Base-by-base conservation (phyloP, 1,140 invertebrate genomes). In the Cyphomyrmex costatus region DNA sequence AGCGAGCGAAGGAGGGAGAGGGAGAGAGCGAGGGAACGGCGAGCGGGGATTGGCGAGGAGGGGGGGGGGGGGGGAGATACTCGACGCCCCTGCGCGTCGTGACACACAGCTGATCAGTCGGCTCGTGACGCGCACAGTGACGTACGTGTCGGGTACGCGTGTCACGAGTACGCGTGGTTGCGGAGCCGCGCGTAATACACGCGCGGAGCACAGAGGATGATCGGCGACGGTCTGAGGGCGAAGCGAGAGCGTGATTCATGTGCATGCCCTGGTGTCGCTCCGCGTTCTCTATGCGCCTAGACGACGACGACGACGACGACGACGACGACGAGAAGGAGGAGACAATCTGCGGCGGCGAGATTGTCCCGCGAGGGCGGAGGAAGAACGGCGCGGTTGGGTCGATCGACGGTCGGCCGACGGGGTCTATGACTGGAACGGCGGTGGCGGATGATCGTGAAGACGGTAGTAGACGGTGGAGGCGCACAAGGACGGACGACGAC, bases 51-150 rank as follows among this genome's bases (percentile, higher is more conserved):
- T 12, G 51, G 33, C 14, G 12, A 71, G 49, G 14, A 70, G 21
- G 14, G 30, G 21, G n/a, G 12, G 33, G 6, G 16, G n/a, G 2
- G 74, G 61, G 78, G 56, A 61, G 86, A 46, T 51, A 21, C 53
- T 51, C 4, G 71, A 80, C 85, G 76, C 66, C 84, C 60, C 88
- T 90, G 88, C 65, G 68, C 74, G 24, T 51, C 63, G 88, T 90
- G 86, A 88, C 84, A 85, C 85, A 86, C 90, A 92, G 91, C 91
- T 92, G 91, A 92, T 92, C 91, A 91, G 91, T 90, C 86, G 85
- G 85, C 79, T 74, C 53, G 82, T 70, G 88, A 66, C 86, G 88
- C 86, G 88, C 33, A 85, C 36, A 42, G 36, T 42, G 36, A 42
- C 36, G 36, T 42, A 42, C 76, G 60, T 76, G 70, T 21, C 36